Conservation (phyloP, 2,113 vertebrate species). For the Hippocampus abdominalis region DNA sequence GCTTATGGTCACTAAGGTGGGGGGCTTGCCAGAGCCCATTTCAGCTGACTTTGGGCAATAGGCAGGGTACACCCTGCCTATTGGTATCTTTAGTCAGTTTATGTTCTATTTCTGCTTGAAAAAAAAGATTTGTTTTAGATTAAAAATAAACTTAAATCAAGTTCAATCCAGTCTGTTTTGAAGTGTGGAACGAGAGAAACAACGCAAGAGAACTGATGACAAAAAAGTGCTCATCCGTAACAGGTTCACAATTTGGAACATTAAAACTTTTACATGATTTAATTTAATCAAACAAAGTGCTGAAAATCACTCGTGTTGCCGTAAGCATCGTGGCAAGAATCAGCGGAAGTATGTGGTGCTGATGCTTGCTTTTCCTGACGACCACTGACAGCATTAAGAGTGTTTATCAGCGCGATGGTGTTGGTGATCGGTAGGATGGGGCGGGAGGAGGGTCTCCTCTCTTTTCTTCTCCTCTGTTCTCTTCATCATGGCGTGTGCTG, state of each 20-base stretch:
- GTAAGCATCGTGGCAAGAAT: slow-evolving; percentile 4
- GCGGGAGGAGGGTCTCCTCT: neutral
- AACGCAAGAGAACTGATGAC: too few relatives aligned
- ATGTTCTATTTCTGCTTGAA: too few relatives aligned
- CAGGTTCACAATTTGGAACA: neutral
- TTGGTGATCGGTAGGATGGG: neutral
- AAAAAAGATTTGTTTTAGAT: too few relatives aligned
- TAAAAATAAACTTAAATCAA: too few relatives aligned
- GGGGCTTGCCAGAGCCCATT: too few relatives aligned
- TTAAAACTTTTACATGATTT: neutral
- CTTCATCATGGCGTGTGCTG: slow-evolving; percentile 65
- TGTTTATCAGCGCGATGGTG: slow-evolving; percentile 29
- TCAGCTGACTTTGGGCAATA: too few relatives aligned
- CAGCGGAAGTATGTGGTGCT: slow-evolving; percentile 10
- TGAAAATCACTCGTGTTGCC: neutral
- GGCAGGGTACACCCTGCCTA: too few relatives aligned
- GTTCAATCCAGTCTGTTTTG: too few relatives aligned
- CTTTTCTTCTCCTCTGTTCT: neutral
- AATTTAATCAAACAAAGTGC: neutral
- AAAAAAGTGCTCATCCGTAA: neutral
- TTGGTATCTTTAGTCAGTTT: too few relatives aligned
- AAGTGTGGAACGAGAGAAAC: too few relatives aligned
- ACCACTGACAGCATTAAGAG: slow-evolving; percentile 32
- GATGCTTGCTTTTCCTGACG: slow-evolving; percentile 21
- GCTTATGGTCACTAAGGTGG: too few relatives aligned